Conservation (phyloP, 2,113 vertebrate species). For the Corvus hawaiiensis region DNA sequence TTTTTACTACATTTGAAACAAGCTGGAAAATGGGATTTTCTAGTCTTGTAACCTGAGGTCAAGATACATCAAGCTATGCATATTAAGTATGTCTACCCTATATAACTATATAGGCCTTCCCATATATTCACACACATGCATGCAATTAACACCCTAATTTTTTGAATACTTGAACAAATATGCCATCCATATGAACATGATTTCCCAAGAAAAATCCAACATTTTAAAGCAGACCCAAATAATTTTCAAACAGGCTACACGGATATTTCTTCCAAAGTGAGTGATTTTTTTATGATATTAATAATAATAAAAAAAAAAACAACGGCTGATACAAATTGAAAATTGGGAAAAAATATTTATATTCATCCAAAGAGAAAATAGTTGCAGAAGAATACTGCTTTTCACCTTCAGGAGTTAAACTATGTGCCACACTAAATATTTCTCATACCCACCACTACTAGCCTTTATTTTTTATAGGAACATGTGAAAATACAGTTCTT, state of each 20-base stretch:
- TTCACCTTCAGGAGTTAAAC: background rate
- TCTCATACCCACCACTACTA: background rate
- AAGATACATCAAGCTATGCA: slow-evolving; percentile 72
- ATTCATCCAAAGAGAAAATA: background rate
- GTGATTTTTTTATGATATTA: background rate
- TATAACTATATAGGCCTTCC: background rate
- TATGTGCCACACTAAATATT: background rate
- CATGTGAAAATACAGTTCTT: background rate
- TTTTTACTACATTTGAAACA: slow-evolving; percentile 83
- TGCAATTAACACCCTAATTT: slow-evolving; percentile 1
- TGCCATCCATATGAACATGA: background rate
- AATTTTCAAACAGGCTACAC: background rate
- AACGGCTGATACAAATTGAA: background rate
- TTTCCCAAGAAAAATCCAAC: background rate
- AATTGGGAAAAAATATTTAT: background rate
- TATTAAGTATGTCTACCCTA: slow-evolving; percentile 66
- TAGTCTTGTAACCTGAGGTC: slow-evolving; percentile 76
- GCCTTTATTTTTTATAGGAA: background rate
- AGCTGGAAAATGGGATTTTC: slow-evolving; percentile 85
- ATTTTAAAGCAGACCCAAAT: slow-evolving; percentile 3
- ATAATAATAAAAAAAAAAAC: background rate
- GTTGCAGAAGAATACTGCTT: background rate
- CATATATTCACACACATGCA: background rate
- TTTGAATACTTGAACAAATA: background rate
- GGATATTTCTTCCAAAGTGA: slow-evolving; percentile 6